Evolutionary conservation across 2,888 invertebrate genomes (phyloP), one percentile per base, ranked within the genome.

Genomic region (Hydrotaea diabolus): DNA sequence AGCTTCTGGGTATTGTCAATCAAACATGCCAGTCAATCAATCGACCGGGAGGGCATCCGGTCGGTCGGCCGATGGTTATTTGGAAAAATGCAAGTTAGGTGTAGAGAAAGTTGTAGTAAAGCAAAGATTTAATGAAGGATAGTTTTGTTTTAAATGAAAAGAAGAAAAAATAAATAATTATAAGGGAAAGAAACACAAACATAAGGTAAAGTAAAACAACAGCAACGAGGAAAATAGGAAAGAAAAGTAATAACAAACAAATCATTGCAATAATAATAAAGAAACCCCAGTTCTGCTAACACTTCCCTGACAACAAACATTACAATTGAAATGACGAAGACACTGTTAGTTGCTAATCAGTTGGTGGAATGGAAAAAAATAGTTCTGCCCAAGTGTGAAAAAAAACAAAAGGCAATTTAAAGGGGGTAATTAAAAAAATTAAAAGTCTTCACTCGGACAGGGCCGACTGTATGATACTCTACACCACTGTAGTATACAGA

Each of bases 111-210:
- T 43, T 77, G 73, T 80, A 62, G 13, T 23, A 77, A 46, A 71
- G 62, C 2, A 77, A 69, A 69, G 13, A 59, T 49, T 31, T 59
- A 77, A 83, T 39, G 66, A 55, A 11, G 55, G 21, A 55, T 55
- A 21, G n/a, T n/a, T 19, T 21, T 9, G 55, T 21, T 19, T 19
- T 55, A 81, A 77, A 46, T 75, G 80, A 78, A 80, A 13, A 73
- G 72, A 72, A 81, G 53, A 76, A 62, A 46, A 84, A 80, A 55
- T 23, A 77, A 83, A 80, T 74, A 53, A 77, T 77, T 83, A 66
- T 62, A 80, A 62, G 74, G 77, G 36, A 21, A 55, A 75, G 76
- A 83, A 49, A 74, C 66, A 79, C n/a, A 76, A 78, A 77, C 73
- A 78, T 49, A n/a, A 73, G 36, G 39, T 76, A 75, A 79, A 75